Conservation (phyloP, 2,113 vertebrate genomes). For the Albula goreensis region DNA sequence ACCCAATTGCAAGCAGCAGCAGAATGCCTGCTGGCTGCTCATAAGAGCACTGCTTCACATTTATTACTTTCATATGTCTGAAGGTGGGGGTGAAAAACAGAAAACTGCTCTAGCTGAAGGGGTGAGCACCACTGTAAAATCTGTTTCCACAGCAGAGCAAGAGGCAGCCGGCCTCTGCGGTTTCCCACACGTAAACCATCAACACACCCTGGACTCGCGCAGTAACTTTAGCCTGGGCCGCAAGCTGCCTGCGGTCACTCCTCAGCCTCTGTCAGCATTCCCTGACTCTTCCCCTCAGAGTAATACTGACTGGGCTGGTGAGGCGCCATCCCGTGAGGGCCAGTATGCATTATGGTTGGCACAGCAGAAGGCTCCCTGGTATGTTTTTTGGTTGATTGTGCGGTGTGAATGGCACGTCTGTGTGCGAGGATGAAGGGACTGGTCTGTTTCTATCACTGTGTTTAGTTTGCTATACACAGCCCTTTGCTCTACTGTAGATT, state of each 20-base stretch:
- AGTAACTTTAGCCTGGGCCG: neutral
- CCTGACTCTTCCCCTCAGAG: neutral
- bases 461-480: neutral
- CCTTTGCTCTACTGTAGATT: neutral
- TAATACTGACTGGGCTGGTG: neutral
- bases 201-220: neutral
- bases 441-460: conserved; percentile 24
- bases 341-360: conserved; percentile 35
- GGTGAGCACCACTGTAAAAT: neutral
- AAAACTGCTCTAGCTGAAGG: neutral
- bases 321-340: conserved; percentile 34
- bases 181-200: neutral
- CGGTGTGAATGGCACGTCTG: conserved; percentile 33
- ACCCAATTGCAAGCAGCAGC: neutral
- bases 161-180: neutral
- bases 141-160: neutral
- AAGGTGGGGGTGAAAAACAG: neutral
- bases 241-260: neutral
- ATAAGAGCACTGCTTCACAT: neutral
- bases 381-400: conserved; percentile 37
- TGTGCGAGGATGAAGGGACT: conserved; percentile 16
- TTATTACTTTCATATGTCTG: neutral
- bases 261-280: neutral
- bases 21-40: neutral
- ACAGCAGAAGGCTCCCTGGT: conserved; percentile 40